Percentiles rank a stretch among this genome's conserved stretches.
Conservation (phyloP, 2,797 vertebrate species). For the Picus viridis region DNA sequence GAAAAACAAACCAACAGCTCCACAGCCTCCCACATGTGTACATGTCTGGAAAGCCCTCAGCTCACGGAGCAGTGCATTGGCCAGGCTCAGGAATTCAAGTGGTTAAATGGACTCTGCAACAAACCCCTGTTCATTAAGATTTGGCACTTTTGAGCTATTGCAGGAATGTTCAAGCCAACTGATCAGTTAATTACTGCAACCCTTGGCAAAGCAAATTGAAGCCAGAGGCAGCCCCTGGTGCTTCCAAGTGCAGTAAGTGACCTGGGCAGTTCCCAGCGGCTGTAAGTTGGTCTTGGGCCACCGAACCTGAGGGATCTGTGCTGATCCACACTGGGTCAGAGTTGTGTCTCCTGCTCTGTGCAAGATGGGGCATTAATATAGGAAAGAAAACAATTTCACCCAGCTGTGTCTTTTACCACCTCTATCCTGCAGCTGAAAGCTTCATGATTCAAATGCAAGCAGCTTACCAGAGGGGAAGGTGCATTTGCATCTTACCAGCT, state of each 20-base stretch:
- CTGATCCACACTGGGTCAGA: neutral
- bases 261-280: accelerated
- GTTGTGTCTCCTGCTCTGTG: neutral
- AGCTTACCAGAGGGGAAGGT: neutral
- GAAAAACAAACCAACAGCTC: neutral
- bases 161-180: slow-evolving; percentile 20
- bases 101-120: neutral
- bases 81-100: neutral
- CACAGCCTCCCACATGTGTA: neutral
- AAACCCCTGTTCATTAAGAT: neutral
- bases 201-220: neutral
- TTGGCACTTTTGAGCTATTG: slow-evolving; percentile 4
- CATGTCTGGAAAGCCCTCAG: neutral
- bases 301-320: neutral
- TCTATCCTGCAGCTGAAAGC: neutral
- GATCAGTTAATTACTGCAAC: slow-evolving; percentile 33
- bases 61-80: neutral
- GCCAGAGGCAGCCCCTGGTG: neutral
- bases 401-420: too few relatives aligned
- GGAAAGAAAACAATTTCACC: neutral
- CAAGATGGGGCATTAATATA: neutral
- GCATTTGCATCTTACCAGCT: neutral
- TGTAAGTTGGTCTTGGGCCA: accelerated
- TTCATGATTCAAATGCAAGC: accelerated
- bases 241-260: neutral